phyloP scores from a whole-genome alignment of 1,140 invertebrate species.

The Diachasma alloeum region DNA sequence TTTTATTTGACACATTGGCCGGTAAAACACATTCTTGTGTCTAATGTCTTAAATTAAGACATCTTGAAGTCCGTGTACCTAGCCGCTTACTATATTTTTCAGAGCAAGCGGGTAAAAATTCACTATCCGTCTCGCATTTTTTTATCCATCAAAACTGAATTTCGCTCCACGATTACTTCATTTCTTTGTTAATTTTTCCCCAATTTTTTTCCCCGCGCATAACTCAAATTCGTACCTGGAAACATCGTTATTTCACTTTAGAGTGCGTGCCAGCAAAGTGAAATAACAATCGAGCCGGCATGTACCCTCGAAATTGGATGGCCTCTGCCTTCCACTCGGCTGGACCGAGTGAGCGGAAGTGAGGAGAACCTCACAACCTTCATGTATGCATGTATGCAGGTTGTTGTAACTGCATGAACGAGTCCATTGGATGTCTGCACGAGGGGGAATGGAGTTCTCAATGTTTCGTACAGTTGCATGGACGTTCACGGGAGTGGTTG shows the following conservation, averaged over 20 bases:
- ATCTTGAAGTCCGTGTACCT: too few relatives aligned
- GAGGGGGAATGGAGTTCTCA: background rate
- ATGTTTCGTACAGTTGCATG: too few relatives aligned
- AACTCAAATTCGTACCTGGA: background rate
- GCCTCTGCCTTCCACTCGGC: background rate
- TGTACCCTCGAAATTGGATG: constrained; percentile 12
- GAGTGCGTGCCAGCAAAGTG: background rate
- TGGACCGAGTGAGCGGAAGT: background rate
- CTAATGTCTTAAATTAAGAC: too few relatives aligned
- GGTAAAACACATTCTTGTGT: too few relatives aligned
- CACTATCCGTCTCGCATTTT: too few relatives aligned
- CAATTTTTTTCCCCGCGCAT: background rate
- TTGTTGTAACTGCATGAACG: background rate
- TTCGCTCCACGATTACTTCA: too few relatives aligned
- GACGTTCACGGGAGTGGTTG: too few relatives aligned
- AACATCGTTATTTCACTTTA: background rate
- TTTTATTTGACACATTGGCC: too few relatives aligned
- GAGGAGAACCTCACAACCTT: background rate
- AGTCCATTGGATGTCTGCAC: background rate
- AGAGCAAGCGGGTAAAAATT: too few relatives aligned
- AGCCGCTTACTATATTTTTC: too few relatives aligned
- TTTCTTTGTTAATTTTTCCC: background rate
- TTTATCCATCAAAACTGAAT: too few relatives aligned
- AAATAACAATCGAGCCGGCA: background rate
- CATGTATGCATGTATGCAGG: background rate